phyloP scores from a whole-genome alignment of 92 coral and sea anemone species.

The Muricea muricata region DNA sequence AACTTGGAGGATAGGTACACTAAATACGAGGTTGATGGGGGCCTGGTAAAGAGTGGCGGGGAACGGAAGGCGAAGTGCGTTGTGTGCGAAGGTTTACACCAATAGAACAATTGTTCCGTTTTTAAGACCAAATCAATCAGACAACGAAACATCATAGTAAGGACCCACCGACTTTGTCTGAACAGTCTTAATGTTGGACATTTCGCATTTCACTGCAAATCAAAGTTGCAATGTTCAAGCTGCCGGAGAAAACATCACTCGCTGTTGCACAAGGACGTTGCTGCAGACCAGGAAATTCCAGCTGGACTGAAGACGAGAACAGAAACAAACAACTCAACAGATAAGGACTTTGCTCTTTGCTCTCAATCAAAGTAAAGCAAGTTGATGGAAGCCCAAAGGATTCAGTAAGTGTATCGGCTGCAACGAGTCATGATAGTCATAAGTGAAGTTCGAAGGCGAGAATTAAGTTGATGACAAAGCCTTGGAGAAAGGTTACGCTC shows the following conservation, averaged over 20 bases:
- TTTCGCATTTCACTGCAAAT: conserved; percentile 53
- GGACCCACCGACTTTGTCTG: conserved; percentile 47
- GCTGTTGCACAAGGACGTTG: conserved; percentile 59
- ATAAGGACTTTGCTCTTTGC: too few relatives aligned
- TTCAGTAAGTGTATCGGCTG: conserved; percentile 4
- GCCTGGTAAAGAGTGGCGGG: conserved; percentile 2
- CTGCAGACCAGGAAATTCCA: conserved; percentile 18
- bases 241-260: conserved; percentile 65
- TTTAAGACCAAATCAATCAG: conserved; percentile 63
- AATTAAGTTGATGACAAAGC: conserved; percentile 51
- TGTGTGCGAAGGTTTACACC: conserved; percentile 54
- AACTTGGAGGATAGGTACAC: conserved; percentile 18
- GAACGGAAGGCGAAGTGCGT: conserved; percentile 27
- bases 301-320: conserved; percentile 21
- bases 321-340: conserved; percentile 17
- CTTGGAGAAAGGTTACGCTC: conserved; percentile 50
- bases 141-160: conserved; percentile 56
- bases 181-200: conserved; percentile 52
- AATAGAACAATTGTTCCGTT: conserved; percentile 48
- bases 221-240: conserved; percentile 46
- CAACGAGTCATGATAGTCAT: conserved; percentile 23
- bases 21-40: background rate
- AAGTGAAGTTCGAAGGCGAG: conserved; percentile 6
- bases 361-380: conserved; percentile 19
- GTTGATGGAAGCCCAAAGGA: conserved; percentile 25